These are phyloP conservation scores for Podocnemis expansa DNA, from an alignment of 2,113 vertebrate species.

Conservation along the genomic window DNA sequence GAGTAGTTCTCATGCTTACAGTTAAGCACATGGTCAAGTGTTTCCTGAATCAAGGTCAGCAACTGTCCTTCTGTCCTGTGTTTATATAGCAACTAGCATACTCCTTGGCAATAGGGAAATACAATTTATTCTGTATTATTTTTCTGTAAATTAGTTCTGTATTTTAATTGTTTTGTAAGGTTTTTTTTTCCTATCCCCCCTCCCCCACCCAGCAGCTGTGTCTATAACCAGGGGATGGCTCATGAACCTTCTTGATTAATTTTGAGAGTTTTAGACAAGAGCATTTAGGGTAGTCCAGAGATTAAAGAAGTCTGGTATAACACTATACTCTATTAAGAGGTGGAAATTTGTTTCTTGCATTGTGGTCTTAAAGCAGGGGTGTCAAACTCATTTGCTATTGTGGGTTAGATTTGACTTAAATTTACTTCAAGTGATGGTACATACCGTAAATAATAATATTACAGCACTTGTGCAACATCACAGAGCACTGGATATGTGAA, in stretches of 20 bases:
- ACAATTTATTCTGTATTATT: not conserved
- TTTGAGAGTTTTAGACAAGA: not conserved
- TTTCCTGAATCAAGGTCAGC: not conserved
- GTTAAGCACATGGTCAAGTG: fast-evolving
- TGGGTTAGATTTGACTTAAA: too few relatives aligned
- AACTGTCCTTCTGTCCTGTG: not conserved
- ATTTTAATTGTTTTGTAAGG: not conserved
- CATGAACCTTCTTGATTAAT: fast-evolving
- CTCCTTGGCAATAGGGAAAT: not conserved
- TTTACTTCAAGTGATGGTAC: too few relatives aligned
- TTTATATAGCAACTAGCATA: not conserved
- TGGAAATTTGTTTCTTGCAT: not conserved
- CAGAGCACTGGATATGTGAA: too few relatives aligned
- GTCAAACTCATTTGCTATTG: too few relatives aligned
- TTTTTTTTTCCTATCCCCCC: too few relatives aligned
- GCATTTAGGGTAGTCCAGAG: not conserved
- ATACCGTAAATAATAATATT: too few relatives aligned
- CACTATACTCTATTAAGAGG: not conserved
- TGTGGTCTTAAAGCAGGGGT: not conserved
- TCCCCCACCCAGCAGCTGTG: not conserved
- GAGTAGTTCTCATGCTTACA: not conserved
- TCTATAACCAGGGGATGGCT: not conserved
- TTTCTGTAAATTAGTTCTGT: not conserved
- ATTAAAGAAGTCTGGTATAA: not conserved
- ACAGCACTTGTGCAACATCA: too few relatives aligned